Base-by-base conservation (phyloP, 2,797 vertebrate species). In the Coluber constrictor region DNA sequence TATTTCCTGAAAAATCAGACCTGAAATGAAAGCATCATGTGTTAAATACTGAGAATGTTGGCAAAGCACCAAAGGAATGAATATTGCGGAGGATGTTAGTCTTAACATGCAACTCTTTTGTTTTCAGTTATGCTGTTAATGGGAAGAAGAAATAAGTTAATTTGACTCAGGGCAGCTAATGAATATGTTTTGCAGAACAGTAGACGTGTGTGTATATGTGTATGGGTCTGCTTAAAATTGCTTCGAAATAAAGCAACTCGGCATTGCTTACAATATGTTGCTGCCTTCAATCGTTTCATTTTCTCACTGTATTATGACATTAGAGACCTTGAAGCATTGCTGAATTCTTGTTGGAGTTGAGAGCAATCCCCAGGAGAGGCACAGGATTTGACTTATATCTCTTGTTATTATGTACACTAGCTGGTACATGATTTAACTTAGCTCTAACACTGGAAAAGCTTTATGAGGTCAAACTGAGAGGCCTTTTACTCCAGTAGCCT, bases 231-330 rank as follows among this genome's bases (percentile, higher is more conserved):
- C 25, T 83, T 83, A 83, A 95, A 96, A 96, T 96, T 96, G 94
- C 93, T 93, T 70, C 60, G 92, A 96, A 95, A 97, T 97, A 95
- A 96, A 96, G 95, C 96, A 97, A 96, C 95, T 97, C 96, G 96
- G 94, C 88, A 63, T 90, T 93, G 94, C 93, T 92, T 96, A 95
- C 95, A 94, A 54, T 79, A 91, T 95, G 92, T 94, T 90, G 92
- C 92, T 94, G 89, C 93, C 95, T 95, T 94, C 95, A 93, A 94
- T 95, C 93, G 94, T 95, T 97, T 95, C 74, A 92, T 94, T 95
- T 93, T 95, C 94, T 92, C 91, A 90, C 94, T 86, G 74, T 92
- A 94, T 96, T 95, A 92, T 86, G 94, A 94, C 96, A 92, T 87
- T 92, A 29, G 59, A 95, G 93, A 94, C 55, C 93, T 94, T 91